These are phyloP conservation scores for Gymnobelideus leadbeateri DNA, from an alignment of 2,113 vertebrate genomes.

Conservation along the genomic window DNA sequence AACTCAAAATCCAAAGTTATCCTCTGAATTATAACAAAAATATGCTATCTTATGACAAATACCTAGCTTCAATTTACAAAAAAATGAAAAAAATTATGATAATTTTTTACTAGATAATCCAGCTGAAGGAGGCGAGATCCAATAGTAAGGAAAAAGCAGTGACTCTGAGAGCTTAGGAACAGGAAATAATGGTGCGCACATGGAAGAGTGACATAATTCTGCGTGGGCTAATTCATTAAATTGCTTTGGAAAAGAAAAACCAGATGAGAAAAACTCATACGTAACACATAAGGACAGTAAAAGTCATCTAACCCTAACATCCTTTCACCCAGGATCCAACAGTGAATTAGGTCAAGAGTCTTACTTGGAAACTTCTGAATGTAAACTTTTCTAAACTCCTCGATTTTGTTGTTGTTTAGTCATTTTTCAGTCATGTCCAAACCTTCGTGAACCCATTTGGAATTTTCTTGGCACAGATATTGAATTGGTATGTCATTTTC, in stretches of 20 bases:
- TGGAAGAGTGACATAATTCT: not conserved
- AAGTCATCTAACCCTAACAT: not conserved
- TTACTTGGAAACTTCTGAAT: not conserved
- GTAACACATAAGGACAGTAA: not conserved
- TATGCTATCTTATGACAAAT: not conserved
- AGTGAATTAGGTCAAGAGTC: not conserved
- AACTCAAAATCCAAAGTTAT: not conserved
- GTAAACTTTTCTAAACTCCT: not conserved
- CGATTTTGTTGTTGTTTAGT: not conserved
- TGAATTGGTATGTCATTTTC: not conserved
- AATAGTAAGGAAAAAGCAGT: not conserved
- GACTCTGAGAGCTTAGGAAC: not conserved
- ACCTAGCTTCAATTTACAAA: not conserved
- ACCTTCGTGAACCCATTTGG: not conserved
- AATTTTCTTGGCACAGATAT: not conserved
- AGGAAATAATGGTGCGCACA: not conserved
- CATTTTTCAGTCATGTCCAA: not conserved
- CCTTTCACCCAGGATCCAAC: not conserved
- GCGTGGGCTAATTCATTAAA: not conserved
- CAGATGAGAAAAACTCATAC: not conserved
- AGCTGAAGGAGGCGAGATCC: not conserved
- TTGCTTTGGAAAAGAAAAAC: not conserved
- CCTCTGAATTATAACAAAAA: not conserved
- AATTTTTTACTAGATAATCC: not conserved
- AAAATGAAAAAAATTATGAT: not conserved